Evolutionary conservation across 2,888 invertebrate species (phyloP).

Genomic region (Caradrina kadenii): DNA sequence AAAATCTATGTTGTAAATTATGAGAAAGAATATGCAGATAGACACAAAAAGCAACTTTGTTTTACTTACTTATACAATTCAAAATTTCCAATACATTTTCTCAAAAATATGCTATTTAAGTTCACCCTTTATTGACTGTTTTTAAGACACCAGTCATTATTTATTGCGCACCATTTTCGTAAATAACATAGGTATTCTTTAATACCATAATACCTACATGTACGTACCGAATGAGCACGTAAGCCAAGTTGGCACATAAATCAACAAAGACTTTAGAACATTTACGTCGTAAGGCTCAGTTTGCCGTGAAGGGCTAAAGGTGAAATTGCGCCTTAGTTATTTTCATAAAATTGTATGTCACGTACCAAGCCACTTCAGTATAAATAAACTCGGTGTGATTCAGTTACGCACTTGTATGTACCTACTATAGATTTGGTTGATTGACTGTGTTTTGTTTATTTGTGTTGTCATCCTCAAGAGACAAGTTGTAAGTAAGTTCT

Average conservation of each 20-base stretch:
- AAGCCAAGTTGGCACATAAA: constrained; percentile 67
- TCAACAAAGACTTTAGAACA: constrained; percentile 65
- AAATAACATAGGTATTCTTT: constrained; percentile 56
- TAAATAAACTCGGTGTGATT: constrained; percentile 41
- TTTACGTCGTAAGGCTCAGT: constrained; percentile 49
- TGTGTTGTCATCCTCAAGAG: constrained; percentile 64
- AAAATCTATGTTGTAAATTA: too few species aligned
- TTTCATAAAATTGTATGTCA: constrained; percentile 50
- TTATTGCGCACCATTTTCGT: constrained; percentile 38
- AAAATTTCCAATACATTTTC: neutral
- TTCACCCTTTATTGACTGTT: neutral
- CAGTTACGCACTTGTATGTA: constrained; percentile 46
- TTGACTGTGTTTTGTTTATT: constrained; percentile 67
- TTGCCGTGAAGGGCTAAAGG: constrained; percentile 48
- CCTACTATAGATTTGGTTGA: constrained; percentile 60
- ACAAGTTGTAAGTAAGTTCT: constrained; percentile 39
- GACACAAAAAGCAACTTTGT: neutral
- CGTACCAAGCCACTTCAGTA: constrained; percentile 6
- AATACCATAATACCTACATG: constrained; percentile 43
- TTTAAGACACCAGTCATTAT: constrained; percentile 6
- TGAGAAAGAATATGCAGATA: too few species aligned
- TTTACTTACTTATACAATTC: too few species aligned
- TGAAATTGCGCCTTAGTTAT: constrained; percentile 57
- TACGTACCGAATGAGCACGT: constrained; percentile 57
- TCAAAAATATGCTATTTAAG: neutral